Base-by-base conservation (phyloP, 2,888 invertebrate species). In the Nemotelus pantherinus region DNA sequence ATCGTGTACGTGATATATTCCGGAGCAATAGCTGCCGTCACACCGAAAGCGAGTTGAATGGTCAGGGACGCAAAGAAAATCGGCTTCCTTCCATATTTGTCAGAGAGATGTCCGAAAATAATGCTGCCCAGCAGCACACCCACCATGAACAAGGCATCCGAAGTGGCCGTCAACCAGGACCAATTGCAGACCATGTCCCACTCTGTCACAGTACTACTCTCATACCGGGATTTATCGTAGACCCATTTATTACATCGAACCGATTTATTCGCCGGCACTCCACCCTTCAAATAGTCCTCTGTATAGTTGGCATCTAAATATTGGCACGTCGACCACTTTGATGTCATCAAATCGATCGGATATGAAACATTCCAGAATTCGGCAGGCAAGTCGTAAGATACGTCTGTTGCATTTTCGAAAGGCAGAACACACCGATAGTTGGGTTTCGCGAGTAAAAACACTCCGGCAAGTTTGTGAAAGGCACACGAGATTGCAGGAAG, bases 51-150 rank as follows among this genome's bases (percentile, higher is more conserved):
- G 48, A 93, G 90, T 87, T 93, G 92, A 72, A 92, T 88, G 7
- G 93, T 90, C 81, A 94, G 86, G 74, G 93, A 92, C 79, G 91
- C 87, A 84, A 93, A 92, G 87, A 94, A 93, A 82, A 92, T 91
- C 71, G 91, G 90, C 84, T 92, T 90, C 76, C 94, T 88, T 71
- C 94, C 93, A 86, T 88, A 91, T 84, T 92, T 91, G 84, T 93
- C 93, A 48, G 93, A 93, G 82, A 93, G 86, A 82, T 92, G 91
- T 47, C 93, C 93, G 84, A 93, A 93, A 75, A 91, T 86, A 78
- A 93, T 91, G 76, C 93, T 93, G 63, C 93, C 93, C 79, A 93
- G 84, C 86, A 93, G 89, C 68, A 93, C 93, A 79, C 93, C 93
- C 80, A 92, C 86, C 93, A 93, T 93, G 83, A 92, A 92, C 77